Evolutionary conservation across 2,797 vertebrate species (phyloP).

Genomic region (Sardinella longiceps): DNA sequence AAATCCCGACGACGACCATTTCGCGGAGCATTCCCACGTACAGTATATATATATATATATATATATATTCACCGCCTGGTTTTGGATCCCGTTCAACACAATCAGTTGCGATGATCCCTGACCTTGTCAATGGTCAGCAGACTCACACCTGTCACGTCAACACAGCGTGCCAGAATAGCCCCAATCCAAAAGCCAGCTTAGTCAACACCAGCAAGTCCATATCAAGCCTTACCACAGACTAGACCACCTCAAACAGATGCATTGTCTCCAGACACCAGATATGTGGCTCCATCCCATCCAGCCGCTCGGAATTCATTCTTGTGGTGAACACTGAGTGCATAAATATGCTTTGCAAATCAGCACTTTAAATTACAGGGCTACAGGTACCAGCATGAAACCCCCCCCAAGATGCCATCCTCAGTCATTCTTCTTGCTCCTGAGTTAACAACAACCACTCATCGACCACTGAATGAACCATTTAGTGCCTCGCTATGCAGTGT

Average conservation of each 20-base stretch:
- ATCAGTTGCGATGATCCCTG: constrained; percentile 4
- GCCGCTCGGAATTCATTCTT: background rate
- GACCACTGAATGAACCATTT: too few relatives aligned
- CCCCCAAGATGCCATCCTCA: too few relatives aligned
- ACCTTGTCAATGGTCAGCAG: background rate
- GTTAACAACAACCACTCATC: too few relatives aligned
- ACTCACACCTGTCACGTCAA: background rate
- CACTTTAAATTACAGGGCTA: too few relatives aligned
- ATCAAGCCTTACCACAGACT: background rate
- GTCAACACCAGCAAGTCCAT: background rate
- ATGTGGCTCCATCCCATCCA: background rate
- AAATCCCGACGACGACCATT: background rate
- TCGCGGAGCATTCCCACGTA: background rate
- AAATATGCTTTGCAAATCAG: background rate
- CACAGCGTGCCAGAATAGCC: background rate
- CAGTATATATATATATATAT: too few relatives aligned
- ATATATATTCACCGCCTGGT: background rate
- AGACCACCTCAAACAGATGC: background rate
- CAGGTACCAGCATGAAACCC: background rate
- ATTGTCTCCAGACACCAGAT: background rate
- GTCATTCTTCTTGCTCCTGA: too few relatives aligned
- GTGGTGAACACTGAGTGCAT: background rate
- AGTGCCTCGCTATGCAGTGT: too few relatives aligned
- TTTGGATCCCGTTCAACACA: background rate
- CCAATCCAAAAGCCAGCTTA: background rate